Base-by-base conservation (phyloP, 2,888 invertebrate genomes). In the Drosophila pseudotalamancana region DNA sequence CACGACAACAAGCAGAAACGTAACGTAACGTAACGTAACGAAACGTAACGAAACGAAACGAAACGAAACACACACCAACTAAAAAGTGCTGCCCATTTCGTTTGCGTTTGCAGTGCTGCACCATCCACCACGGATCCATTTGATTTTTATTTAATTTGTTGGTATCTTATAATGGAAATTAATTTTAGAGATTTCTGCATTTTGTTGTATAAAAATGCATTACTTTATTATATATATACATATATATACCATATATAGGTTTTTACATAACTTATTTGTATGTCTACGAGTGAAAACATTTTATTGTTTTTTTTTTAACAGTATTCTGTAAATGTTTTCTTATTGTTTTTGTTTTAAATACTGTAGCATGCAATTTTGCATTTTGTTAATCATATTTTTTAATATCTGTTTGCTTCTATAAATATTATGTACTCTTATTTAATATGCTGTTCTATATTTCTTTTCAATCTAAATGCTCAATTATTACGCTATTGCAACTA, bases 81-180 rank as follows among this genome's bases (percentile, higher is more conserved):
- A n/a, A 3, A 11, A 11, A 68, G 72, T 80, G 81, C 79, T 82
- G 80, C 59, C 84, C 74, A 77, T 70, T 81, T 77, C 82, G 72
- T 80, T 84, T 74, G 85, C 79, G 69, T 77, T 80, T 81, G 80
- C 71, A 61, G 78, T 66, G 70, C 72, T 76, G 76, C 79, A 77
- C 66, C 64, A 46, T 61, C 63, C 63, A 75, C 60, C 66, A 67
- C 40, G 50, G 43, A 63, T 46, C 21, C 35, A 54, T 40, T 59
- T 60, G 12, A 54, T 63, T 59, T 57, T 57, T 68, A 51, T 67
- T 46, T 74, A 60, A 68, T 68, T 62, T 68, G 56, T 60, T 73
- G 61, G 37, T 57, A 57, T 62, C 66, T 40, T 50, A 37, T 40
- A 40, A 66, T 54, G 48, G 60, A 69, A 53, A 72, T 69, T 64